These are phyloP conservation scores for Aquatica leii DNA, from an alignment of 2,888 invertebrate genomes.

Conservation along the genomic window DNA sequence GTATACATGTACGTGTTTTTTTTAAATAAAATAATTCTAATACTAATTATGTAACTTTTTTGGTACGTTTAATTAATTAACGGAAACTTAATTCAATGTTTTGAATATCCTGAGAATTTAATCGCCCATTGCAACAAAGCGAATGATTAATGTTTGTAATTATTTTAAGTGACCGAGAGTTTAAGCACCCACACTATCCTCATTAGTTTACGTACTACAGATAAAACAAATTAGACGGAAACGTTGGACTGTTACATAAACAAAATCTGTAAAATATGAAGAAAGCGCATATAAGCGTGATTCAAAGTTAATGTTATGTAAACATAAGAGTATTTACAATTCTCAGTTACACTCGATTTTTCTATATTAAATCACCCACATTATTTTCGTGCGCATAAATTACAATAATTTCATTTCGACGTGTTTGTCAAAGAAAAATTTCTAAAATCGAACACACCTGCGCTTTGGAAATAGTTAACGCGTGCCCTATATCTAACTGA, in stretches of 20 bases:
- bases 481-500: constrained; percentile 5
- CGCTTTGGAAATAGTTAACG: not conserved
- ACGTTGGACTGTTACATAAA: not conserved
- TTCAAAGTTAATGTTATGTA: not conserved
- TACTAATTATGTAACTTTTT: not conserved
- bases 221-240: not conserved
- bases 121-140: too few species aligned
- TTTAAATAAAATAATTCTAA: not conserved
- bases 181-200: constrained; percentile 9
- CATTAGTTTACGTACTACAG: not conserved
- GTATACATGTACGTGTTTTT: not conserved
- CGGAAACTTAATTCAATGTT: not conserved
- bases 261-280: not conserved
- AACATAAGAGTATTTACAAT: not conserved
- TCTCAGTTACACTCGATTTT: too few species aligned
- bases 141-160: not conserved
- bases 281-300: not conserved
- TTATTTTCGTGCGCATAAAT: not conserved
- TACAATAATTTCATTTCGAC: not conserved
- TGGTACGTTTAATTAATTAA: constrained; percentile 1
- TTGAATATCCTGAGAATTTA: too few species aligned
- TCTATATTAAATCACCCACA: not conserved
- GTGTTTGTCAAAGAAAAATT: too few species aligned
- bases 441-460: too few species aligned
- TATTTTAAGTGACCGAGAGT: not conserved